Evolutionary conservation across 2,888 invertebrate genomes (phyloP).

Genomic region (Choreutis nemorana): DNA sequence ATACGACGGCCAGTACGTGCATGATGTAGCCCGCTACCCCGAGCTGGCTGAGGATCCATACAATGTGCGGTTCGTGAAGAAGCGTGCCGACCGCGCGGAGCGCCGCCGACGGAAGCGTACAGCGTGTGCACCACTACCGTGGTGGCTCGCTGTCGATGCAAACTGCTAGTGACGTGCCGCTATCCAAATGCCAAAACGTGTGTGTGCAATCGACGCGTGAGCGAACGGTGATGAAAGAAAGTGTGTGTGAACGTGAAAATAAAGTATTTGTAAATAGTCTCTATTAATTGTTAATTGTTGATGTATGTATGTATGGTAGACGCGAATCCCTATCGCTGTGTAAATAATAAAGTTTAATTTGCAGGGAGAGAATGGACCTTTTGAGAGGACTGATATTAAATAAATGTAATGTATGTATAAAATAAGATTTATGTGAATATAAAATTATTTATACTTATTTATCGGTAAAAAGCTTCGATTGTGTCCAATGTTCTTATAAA

Average conservation of each 20-base stretch:
- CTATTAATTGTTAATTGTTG: constrained; percentile 67
- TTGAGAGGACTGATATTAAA: constrained; percentile 67
- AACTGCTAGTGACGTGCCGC: constrained; percentile 58
- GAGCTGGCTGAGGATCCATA: constrained; percentile 96
- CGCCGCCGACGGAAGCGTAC: constrained; percentile 77
- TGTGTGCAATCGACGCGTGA: constrained; percentile 29
- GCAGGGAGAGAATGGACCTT: constrained; percentile 67
- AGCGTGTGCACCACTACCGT: constrained; percentile 51
- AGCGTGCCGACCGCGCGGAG: constrained; percentile 75
- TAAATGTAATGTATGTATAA: constrained; percentile 66
- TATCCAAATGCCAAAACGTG: constrained; percentile 62
- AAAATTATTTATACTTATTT: constrained; percentile 68
- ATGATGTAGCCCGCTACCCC: constrained; percentile 88
- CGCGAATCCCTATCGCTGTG: constrained; percentile 65
- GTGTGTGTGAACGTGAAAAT: constrained; percentile 45
- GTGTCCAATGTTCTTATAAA: constrained; percentile 68
- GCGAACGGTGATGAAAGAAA: constrained; percentile 42
- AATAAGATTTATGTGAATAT: constrained; percentile 66
- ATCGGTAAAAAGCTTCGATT: constrained; percentile 66
- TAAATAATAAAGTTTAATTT: constrained; percentile 65
- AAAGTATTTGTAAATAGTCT: constrained; percentile 66
- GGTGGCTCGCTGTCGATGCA: constrained; percentile 56
- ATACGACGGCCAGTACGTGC: constrained; percentile 91
- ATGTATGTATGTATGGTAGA: constrained; percentile 64
- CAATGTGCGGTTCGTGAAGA: constrained; percentile 90